Evolutionary conservation across 2,797 vertebrate genomes (phyloP), one percentile per base, ranked within the genome.

Genomic region (Stomatorhinus walkeri): DNA sequence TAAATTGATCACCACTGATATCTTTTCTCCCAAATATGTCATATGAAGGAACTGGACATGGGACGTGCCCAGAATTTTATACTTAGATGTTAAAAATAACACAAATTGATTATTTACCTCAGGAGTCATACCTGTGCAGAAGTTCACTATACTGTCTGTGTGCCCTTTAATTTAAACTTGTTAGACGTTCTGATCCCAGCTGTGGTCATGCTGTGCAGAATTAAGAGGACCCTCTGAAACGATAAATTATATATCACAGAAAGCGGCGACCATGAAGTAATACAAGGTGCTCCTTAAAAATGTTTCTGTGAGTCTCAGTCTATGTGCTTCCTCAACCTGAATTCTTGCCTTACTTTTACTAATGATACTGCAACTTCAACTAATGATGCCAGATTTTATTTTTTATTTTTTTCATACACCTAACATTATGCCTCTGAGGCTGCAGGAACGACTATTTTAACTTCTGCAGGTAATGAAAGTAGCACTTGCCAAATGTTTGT

Each of bases 401-500:
- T 48, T 72, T 43, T 43, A 43, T 6, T 19, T 32, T 76, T 72
- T 36, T 16, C 12, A 40, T 1, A 40, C 72, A 43, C 40, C 36
- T 79, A 79, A 79, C 40, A 79, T 79, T 79, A 40, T 79, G 72
- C 14, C 72, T 51, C 22, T 12, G 48, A 84, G 43, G 52, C 2
- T 19, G 28, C 85, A 40, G 85, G 52, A 56, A 48, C 4, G n/a
- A 84, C 19, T 84, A 12, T 84, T 51, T 84, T 28, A 22, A 84
- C 81, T 51, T 84, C 46, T 84, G 52, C 24, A 28, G 22, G 83
- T 52, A 54, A 59, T 19, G 51, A 40, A 54, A 54, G 28, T 59
- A 40, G n/a, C 85, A 59, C 52, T 56, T 32, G 46, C 83, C 83
- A 85, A 51, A 85, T 85, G 49, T 52, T 85, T 52, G 46, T 85